Base-by-base conservation (phyloP, 1,140 invertebrate genomes). In the Probaryconus sp. region DNA sequence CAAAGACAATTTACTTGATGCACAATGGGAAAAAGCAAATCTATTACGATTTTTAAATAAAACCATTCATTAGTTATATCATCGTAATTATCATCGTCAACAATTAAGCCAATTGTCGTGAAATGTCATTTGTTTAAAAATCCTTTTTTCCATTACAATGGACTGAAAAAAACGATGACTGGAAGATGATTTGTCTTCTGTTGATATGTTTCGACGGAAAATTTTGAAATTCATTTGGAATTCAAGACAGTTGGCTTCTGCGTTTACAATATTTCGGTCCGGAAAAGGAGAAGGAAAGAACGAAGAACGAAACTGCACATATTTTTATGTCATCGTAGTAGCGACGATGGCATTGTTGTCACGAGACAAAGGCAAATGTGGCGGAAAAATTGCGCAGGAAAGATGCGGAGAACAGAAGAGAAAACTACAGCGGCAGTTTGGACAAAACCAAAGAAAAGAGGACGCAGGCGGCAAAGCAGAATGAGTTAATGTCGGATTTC, bases 331-430 rank as follows among this genome's bases (percentile, higher is more conserved):
- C 85, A 87, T 83, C 83, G 78, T 64, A 78, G 80, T 80, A 78
- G 77, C 76, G 71, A 79, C 80, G 82, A 83, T 82, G 82, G 71
- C 84, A 87, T 87, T 86, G 85, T 87, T 87, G 83, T 84, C 83
- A 77, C 82, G 83, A 86, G 85, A 87, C 85, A 86, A 87, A 86
- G 79, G 85, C 83, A 87, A 87, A 87, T 87, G 85, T 87, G 85
- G 83, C 85, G 85, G 83, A 86, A 86, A 87, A 86, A 87, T 86
- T 85, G 82, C 77, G 76, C 75, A 82, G 82, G 79, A 85, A 85
- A 83, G 80, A 77, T 79, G 77, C 64, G 71, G 75, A 50, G 77
- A 72, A 73, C 73, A 67, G 77, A 68, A 71, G 75, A 50, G 77
- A 72, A 73, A 73, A 67, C 60, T 56, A 47, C 28, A 76, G 50